Evolutionary conservation across 2,888 invertebrate genomes (phyloP), one percentile per base, ranked within the genome.

Genomic region (Dione juno): DNA sequence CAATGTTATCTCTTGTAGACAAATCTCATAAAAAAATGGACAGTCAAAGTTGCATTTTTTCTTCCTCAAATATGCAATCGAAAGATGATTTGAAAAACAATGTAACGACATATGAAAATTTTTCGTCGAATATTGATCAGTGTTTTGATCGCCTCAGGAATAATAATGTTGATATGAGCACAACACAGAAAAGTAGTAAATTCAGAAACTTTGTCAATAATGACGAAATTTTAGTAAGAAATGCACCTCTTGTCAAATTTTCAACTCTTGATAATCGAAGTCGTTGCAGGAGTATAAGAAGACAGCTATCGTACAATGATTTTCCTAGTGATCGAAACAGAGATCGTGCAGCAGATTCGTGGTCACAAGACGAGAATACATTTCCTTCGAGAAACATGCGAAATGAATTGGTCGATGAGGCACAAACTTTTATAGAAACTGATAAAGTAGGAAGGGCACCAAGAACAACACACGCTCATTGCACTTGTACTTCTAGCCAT

Each of bases 221-320:
- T 77, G 88, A 90, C 10, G 89, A 90, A 72, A 78, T 87, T 43
- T 73, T 86, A 50, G 81, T 82, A 69, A 85, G 86, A 77, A 86
- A 87, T 75, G 87, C 90, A 45, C 87, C 89, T 3, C 82, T 81
- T 70, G 88, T 88, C 78, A 93, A 92, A 79, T 93, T 90, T 84
- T 93, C 92, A 69, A 93, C 93, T 70, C 80, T 93, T 79, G 93
- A 93, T 81, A 92, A 91, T 78, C 88, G 92, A 67, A 91, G 89
- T 80, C 86, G 90, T 74, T 90, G 92, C 85, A 87, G 88, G 76
- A 88, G 88, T 81, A 91, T 93, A 79, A 87, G 86, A 77, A 86
- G 93, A 76, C 93, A 93, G 82, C 87, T 93, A 90, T 93, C 93
- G 67, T 93, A 89, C 81, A 93, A 91, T 79, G 93, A 93, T 79